A percentile compares a stretch with the other conserved stretches of the same genome.
phyloP scores from a whole-genome alignment of 2,888 invertebrate genomes.

The Synanthedon formicaeformis region DNA sequence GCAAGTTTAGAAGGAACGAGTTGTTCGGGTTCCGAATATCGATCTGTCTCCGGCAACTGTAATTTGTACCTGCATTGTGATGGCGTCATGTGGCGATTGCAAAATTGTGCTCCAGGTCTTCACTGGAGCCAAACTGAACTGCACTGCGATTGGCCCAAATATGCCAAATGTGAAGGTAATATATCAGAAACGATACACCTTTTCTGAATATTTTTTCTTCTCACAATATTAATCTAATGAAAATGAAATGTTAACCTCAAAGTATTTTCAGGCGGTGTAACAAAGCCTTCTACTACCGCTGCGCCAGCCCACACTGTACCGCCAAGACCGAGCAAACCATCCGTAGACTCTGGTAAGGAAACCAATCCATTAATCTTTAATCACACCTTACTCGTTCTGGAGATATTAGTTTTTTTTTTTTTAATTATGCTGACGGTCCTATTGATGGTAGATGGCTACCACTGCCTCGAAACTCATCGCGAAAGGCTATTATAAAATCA shows the following conservation, averaged over 20 bases:
- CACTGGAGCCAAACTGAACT: slow-evolving; percentile 80
- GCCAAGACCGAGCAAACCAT: slow-evolving; percentile 27
- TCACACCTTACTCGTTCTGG: too few species aligned
- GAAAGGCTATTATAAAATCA: too few species aligned
- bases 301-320: slow-evolving; percentile 35
- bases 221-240: not conserved
- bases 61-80: slow-evolving; percentile 82
- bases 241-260: not conserved
- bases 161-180: slow-evolving; percentile 74
- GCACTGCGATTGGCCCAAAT: slow-evolving; percentile 85
- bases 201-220: too few species aligned
- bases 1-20: slow-evolving; percentile 25
- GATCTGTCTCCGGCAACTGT: slow-evolving; percentile 75
- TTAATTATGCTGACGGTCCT: too few species aligned
- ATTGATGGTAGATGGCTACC: too few species aligned
- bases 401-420: too few species aligned
- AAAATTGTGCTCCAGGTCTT: slow-evolving; percentile 83
- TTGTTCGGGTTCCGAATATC: slow-evolving; percentile 51
- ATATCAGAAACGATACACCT: not conserved
- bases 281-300: slow-evolving; percentile 27
- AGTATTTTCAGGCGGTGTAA: slow-evolving; percentile 12
- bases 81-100: slow-evolving; percentile 73
- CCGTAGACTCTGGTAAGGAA: slow-evolving; percentile 15
- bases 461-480: too few species aligned
- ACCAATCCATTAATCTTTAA: too few species aligned